These are phyloP conservation scores for Drosophila triauraria DNA, from an alignment of 1,140 invertebrate genomes.

Conservation along the genomic window DNA sequence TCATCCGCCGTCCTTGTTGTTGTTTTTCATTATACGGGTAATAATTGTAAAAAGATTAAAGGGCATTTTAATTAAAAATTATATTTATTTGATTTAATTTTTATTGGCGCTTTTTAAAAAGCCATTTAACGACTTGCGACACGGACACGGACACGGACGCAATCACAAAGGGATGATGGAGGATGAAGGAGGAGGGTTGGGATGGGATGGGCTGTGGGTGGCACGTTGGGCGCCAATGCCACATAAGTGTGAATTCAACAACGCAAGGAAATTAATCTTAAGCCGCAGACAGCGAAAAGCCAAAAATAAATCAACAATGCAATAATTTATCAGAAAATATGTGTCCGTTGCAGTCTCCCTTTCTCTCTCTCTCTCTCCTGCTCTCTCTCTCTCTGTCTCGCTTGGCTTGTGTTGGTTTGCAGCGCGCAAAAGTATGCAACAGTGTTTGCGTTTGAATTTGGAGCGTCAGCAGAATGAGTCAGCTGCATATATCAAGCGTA, in stretches of 20 bases:
- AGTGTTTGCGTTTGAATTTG: conserved; percentile 83
- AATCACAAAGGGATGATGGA: conserved; percentile 7
- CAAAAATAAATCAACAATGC: conserved; percentile 84
- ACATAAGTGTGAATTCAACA: conserved; percentile 80
- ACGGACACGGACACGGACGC: background rate
- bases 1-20: conserved; percentile 21
- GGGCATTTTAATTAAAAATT: conserved; percentile 83
- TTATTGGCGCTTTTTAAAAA: conserved; percentile 80
- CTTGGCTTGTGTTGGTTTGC: conserved; percentile 11
- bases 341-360: conserved; percentile 72
- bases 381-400: background rate
- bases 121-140: conserved; percentile 72
- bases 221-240: conserved; percentile 21
- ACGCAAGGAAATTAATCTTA: conserved; percentile 84
- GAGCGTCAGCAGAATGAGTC: conserved; percentile 81
- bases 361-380: conserved; percentile 7
- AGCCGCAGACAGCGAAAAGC: conserved; percentile 83
- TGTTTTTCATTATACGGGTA: conserved; percentile 55
- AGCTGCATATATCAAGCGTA: conserved; percentile 76
- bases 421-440: conserved; percentile 73
- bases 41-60: conserved; percentile 83
- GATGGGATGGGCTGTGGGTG: conserved; percentile 5
- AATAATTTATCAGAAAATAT: conserved; percentile 84
- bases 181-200: background rate
- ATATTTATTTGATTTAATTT: conserved; percentile 84